Conservation (phyloP, 2,888 invertebrate genomes). For the Microctonus aethiopoides region DNA sequence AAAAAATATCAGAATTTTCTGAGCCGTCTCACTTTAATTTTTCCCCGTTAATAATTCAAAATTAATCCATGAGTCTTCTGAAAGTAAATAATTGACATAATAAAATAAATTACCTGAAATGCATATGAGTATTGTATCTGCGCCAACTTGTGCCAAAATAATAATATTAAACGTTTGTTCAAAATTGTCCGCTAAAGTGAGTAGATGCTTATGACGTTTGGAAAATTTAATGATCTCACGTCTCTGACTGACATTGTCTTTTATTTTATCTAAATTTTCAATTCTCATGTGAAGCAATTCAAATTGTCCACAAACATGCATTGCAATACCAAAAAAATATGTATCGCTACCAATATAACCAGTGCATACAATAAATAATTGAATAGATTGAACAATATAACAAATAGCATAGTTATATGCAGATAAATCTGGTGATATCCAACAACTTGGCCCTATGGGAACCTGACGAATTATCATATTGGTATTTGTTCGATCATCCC, state of each 20-base stretch:
- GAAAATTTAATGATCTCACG: conserved; percentile 9
- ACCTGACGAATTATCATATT: conserved; percentile 15
- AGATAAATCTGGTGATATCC: conserved; percentile 12
- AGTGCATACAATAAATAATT: conserved; percentile 17
- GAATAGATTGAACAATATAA: conserved; percentile 21
- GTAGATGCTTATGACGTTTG: conserved; percentile 32
- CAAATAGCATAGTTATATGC: conserved; percentile 14
- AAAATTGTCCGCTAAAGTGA: conserved; percentile 31
- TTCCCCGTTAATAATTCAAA: too few species aligned
- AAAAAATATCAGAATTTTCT: too few species aligned
- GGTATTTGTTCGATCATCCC: not conserved
- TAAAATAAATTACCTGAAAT: conserved; percentile 20
- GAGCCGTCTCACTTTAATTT: too few species aligned
- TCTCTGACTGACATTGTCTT: not conserved
- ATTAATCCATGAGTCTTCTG: too few species aligned
- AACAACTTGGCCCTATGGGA: conserved; percentile 35
- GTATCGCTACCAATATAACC: conserved; percentile 29
- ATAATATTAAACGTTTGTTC: conserved; percentile 39
- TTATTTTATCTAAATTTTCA: not conserved
- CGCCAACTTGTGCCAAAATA: conserved; percentile 33
- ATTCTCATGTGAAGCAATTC: conserved; percentile 20
- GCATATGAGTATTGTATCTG: conserved; percentile 37
- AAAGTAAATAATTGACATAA: too few species aligned
- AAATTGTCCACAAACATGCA: conserved; percentile 39
- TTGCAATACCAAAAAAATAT: conserved; percentile 32